These are phyloP conservation scores for Nomada fabriciana DNA, from an alignment of 2,888 invertebrate genomes.

Conservation along the genomic window DNA sequence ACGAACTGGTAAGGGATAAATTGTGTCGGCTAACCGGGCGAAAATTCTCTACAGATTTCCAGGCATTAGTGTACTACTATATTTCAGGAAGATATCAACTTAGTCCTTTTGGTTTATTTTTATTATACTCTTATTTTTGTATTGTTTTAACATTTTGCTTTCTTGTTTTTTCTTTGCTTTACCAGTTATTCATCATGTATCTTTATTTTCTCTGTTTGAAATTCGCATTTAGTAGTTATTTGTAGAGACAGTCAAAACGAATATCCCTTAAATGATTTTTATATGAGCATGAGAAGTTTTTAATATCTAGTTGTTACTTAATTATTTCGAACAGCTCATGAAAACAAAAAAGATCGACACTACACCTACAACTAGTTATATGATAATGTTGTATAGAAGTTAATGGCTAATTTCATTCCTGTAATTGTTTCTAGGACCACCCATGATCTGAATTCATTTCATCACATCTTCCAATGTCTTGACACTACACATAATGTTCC, in stretches of 20 bases:
- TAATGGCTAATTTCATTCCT: conserved; percentile 52
- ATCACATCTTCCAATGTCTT: conserved; percentile 49
- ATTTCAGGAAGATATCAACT: not conserved
- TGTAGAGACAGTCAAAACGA: conserved; percentile 51
- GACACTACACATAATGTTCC: conserved; percentile 46
- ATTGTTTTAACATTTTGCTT: not conserved
- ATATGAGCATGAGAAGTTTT: not conserved
- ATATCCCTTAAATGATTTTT: conserved; percentile 5
- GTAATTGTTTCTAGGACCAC: conserved; percentile 76
- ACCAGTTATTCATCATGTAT: too few relatives aligned
- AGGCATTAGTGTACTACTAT: not conserved
- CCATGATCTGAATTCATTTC: conserved; percentile 70
- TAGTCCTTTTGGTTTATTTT: not conserved
- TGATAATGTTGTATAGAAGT: not conserved
- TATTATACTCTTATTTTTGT: not conserved
- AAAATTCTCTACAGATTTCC: too few relatives aligned
- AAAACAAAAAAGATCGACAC: not conserved
- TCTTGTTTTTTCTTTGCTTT: too few relatives aligned
- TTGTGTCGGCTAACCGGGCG: too few relatives aligned
- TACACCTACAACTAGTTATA: not conserved
- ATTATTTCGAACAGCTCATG: not conserved
- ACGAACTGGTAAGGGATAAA: too few relatives aligned
- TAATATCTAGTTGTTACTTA: not conserved
- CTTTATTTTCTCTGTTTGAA: not conserved
- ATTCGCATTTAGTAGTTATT: conserved; percentile 6